Base-by-base conservation (phyloP, 1,140 invertebrate genomes). In the Trichonephila clavipes region DNA sequence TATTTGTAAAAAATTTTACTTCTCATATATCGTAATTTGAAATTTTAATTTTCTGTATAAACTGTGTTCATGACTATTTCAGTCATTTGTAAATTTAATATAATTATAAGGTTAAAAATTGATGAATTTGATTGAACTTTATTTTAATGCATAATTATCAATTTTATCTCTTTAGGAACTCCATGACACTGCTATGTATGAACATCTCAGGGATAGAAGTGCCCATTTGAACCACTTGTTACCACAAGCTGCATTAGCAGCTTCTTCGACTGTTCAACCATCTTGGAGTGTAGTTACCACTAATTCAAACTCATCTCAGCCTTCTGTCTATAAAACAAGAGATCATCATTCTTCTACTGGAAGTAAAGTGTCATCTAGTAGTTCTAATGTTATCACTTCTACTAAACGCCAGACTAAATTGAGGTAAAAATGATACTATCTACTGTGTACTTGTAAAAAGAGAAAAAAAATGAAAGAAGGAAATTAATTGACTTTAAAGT, bases 131-230 rank as follows among this genome's bases (percentile, higher is more conserved):
- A 28, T 28, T 28, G 28, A 28, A 28, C 28, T 28, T 1, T 28
- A 28, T 10, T 51, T 51, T 51, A 51, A 51, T 51, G 7, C 51
- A 51, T 51, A 51, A 0, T 51, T 51, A 40, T 40, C 34, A 40
- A 40, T 40, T 51, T 51, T 34, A 88, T 66, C 1, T 59, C 66
- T 89, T 40, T 88, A 94, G 94, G 94, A 94, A 87, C 85, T 94
- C 12, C 94, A 94, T 88, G 94, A 94, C 10, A 40, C 90, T 19
- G 40, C 94, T 85, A 93, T 94, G 24, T 94, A 94, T 83, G 94
- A 94, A 21, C 94, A 94, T 19, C 89, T 95, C 18, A 40, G 94
- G n/a, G 94, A 95, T 64, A 90, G 97, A 24, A 94, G 93, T 91
- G 88, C 93, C 7, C 94, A 95, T 34, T 64, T 95, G 21, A 94